Base-by-base conservation (phyloP, 2,113 vertebrate species). In the Oryzias celebensis region DNA sequence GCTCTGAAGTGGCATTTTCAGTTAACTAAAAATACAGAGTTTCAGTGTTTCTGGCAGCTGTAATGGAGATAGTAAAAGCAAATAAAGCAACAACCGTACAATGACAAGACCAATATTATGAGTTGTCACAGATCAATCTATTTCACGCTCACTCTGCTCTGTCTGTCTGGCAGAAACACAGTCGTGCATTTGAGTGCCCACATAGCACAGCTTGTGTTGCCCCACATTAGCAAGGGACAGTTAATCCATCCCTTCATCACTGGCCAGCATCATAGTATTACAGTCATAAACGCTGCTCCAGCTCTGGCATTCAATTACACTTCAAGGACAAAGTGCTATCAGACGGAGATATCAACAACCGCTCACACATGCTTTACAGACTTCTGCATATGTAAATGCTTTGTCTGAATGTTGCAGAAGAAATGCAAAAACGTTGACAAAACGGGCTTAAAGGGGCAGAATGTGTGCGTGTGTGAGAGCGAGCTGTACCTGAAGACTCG, bases 401-500 rank as follows among this genome's bases (percentile, higher is more conserved):
- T 62, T 64, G 15, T 62, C 50, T 68, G 24, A 50, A 44, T 12
- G 15, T 6, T 52, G 55, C 61, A 26, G 28, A 65, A 22, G 45
- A 36, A 20, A 43, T 15, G 45, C 48, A 58, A 52, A 57, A 64
- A 66, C 36, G 71, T 45, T 36, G 59, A 59, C 36, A 16, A 61
- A 52, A 55, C 26, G 62, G 36, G 26, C 62, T 51, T 52, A 26
- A 42, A 17, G 26, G 44, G 28, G 8, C 20, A 36, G 36, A 36
- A 10, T 26, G 42, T 24, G 13, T 48, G 68, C 18, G 42, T 43
- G 4, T 47, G 47, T 58, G 26, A 23, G 53, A 20, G 54, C 23
- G 54, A 7, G 20, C 18, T 74, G 53, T 63, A 98, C 97, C 94
- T 98, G 96, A 64, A 98, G 93, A 84, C 96, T 97, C 75, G 96